Conservation (phyloP, 2,113 vertebrate genomes). For the Brienomyrus brachyistius region DNA sequence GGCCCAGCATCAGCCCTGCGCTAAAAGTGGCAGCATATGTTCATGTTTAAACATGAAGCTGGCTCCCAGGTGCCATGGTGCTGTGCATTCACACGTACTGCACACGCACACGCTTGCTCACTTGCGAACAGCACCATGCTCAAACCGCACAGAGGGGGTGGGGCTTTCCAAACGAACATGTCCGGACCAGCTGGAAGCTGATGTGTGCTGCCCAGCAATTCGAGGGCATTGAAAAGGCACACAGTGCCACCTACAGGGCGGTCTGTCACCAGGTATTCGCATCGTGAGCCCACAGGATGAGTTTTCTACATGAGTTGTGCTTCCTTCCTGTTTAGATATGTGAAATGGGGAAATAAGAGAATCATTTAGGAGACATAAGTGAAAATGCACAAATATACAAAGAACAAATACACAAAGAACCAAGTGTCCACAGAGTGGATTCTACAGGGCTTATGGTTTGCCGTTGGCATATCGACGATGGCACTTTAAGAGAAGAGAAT, state of each 20-base stretch:
- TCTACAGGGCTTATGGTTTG: background rate
- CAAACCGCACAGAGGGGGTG: background rate
- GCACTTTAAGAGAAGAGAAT: background rate
- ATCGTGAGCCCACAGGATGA: background rate
- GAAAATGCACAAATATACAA: background rate
- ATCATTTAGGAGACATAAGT: background rate
- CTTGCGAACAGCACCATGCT: background rate
- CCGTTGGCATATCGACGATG: background rate
- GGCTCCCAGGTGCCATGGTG: background rate
- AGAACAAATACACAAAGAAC: background rate
- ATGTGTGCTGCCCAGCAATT: background rate
- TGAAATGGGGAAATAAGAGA: background rate
- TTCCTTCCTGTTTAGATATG: background rate
- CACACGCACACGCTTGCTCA: background rate
- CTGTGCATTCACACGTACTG: slow-evolving; percentile 12
- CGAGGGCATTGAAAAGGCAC: background rate
- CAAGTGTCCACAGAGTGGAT: background rate
- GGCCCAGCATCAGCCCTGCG: background rate
- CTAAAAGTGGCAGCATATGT: slow-evolving; percentile 18
- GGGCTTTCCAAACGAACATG: background rate
- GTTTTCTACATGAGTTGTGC: background rate
- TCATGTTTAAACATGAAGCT: slow-evolving; percentile 24
- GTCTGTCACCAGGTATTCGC: background rate
- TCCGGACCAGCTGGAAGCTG: background rate
- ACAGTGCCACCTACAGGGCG: slow-evolving; percentile 19